Percentiles rank a stretch among this genome's conserved stretches.
These are phyloP conservation scores for Globicephala melas DNA, from an alignment of 2,113 vertebrate species.

Conservation along the genomic window DNA sequence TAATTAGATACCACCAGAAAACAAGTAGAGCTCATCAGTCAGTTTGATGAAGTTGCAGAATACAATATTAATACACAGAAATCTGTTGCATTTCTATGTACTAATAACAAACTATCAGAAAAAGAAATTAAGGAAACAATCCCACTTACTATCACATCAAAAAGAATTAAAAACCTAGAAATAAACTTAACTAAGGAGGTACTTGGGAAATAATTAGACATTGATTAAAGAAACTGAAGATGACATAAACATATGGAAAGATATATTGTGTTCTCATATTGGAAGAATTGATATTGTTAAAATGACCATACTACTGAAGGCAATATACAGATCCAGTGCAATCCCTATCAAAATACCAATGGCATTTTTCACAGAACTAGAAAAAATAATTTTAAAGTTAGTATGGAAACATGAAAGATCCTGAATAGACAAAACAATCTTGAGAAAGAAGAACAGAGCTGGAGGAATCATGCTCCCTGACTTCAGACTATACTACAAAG, in stretches of 20 bases:
- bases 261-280: neutral
- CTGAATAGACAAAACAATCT: neutral
- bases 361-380: neutral
- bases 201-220: neutral
- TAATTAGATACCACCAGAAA: neutral
- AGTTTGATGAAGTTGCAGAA: neutral
- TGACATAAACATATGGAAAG: neutral
- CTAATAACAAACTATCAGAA: neutral
- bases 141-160: no score
- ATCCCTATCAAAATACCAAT: neutral
- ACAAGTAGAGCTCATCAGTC: neutral
- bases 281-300: neutral
- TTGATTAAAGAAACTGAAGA: neutral
- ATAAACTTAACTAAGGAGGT: neutral
- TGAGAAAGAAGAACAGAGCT: neutral
- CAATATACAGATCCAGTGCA: neutral
- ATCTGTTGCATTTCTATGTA: neutral
- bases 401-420: neutral
- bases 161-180: neutral
- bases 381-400: neutral
- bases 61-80: neutral
- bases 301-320: neutral
- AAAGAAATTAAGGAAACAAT: neutral
- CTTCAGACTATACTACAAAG: neutral
- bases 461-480: neutral